These are phyloP conservation scores for Eutolmus rufibarbis DNA, from an alignment of 2,888 invertebrate genomes.

Conservation along the genomic window DNA sequence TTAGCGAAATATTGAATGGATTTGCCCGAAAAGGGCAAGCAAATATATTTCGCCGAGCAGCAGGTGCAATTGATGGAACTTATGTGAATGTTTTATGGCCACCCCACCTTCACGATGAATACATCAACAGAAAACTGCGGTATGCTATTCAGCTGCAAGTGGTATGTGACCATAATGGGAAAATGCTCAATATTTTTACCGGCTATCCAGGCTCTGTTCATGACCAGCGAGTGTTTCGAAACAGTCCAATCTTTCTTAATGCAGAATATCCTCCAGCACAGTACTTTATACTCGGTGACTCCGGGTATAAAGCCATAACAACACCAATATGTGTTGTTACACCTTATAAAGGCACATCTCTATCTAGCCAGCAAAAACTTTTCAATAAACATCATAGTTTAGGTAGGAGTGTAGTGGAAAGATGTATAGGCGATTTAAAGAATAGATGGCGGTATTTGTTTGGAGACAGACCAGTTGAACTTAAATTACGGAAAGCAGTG, in stretches of 20 bases:
- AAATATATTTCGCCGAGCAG: no score
- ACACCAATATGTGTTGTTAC: no score
- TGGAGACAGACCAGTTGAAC: neutral
- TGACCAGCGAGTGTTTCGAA: neutral
- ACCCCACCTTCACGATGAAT: no score
- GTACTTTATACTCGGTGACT: neutral
- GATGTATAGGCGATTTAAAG: neutral
- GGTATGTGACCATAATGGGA: neutral
- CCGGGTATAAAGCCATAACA: no score
- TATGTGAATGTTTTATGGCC: no score
- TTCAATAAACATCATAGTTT: constrained; percentile 1
- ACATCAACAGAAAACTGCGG: no score
- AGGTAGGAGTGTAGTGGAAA: neutral
- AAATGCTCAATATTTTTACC: neutral
- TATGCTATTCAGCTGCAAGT: neutral
- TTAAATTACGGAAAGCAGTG: no score
- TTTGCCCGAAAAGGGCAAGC: neutral
- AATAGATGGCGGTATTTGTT: constrained; percentile 23
- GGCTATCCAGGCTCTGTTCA: no score
- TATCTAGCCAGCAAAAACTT: neutral
- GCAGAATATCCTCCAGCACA: neutral
- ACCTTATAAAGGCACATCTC: neutral
- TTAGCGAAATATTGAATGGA: no score
- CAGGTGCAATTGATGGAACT: no score
- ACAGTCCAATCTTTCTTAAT: neutral